phyloP scores from a whole-genome alignment of 2,797 vertebrate species.

The Hypotaenidia okinawae region DNA sequence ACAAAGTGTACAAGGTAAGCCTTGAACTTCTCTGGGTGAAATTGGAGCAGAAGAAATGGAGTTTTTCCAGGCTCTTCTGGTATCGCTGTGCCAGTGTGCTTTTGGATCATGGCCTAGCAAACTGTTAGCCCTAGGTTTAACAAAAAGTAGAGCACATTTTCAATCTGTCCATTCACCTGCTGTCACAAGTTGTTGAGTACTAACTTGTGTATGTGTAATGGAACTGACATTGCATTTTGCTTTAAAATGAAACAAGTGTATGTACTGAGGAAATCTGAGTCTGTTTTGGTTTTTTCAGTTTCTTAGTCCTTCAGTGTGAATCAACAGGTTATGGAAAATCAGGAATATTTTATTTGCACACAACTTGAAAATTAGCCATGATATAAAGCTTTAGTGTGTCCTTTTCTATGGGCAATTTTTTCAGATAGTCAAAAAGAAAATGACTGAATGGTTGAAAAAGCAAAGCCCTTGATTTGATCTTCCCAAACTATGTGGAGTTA shows the following conservation, averaged over 20 bases:
- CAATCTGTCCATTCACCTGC: background rate
- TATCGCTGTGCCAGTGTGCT: background rate
- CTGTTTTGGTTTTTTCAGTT: background rate
- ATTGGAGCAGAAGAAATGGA: background rate
- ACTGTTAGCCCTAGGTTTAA: background rate
- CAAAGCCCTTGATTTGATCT: background rate
- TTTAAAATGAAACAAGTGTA: background rate
- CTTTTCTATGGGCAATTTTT: background rate
- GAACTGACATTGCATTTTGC: background rate
- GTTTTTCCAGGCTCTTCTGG: background rate
- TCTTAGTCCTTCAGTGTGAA: background rate
- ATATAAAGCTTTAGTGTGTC: background rate
- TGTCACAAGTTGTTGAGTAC: background rate
- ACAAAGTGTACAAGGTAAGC: background rate
- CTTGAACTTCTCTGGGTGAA: background rate
- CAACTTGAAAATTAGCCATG: background rate
- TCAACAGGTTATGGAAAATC: background rate
- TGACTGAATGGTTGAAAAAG: background rate
- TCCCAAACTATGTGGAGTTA: background rate
- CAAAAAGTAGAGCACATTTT: background rate
- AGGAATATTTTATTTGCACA: background rate
- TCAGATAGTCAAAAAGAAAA: background rate
- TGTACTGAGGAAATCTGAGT: background rate
- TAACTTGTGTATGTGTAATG: background rate
- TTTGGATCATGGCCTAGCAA: background rate